phyloP scores from a whole-genome alignment of 2,797 vertebrate species.

The Gobionotothen gibberifrons region DNA sequence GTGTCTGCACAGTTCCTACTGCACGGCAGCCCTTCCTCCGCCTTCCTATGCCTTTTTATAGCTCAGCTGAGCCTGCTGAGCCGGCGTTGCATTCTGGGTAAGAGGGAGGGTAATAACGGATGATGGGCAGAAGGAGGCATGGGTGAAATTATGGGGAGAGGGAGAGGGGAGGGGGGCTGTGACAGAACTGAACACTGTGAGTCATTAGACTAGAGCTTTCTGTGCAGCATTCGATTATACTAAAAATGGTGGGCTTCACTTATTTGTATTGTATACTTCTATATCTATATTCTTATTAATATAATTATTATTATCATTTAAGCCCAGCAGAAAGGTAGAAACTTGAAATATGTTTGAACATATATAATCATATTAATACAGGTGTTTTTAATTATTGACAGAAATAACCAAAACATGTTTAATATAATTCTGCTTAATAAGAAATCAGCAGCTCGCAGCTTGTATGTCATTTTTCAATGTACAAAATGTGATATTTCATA shows the following conservation, averaged over 20 bases:
- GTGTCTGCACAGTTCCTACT: conserved; percentile 80
- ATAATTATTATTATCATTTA: no score
- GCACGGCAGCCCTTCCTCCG: conserved; percentile 81
- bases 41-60: conserved; percentile 82
- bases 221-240: not conserved
- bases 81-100: conserved; percentile 80
- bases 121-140: conserved; percentile 36
- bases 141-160: conserved; percentile 37
- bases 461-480: not conserved
- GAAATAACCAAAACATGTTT: not conserved
- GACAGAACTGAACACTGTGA: not conserved
- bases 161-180: not conserved
- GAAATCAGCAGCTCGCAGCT: no score
- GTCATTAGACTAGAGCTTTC: not conserved
- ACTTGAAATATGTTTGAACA: not conserved
- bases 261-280: not conserved
- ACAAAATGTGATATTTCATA: not conserved
- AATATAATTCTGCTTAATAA: not conserved
- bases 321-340: rapidly evolving
- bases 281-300: no score
- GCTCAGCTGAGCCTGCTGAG: conserved; percentile 78
- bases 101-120: conserved; percentile 32
- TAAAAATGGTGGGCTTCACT: not conserved
- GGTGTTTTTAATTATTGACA: not conserved
- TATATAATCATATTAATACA: not conserved